Base-by-base conservation (phyloP, 2,797 vertebrate species). In the Ispidina lecontei region DNA sequence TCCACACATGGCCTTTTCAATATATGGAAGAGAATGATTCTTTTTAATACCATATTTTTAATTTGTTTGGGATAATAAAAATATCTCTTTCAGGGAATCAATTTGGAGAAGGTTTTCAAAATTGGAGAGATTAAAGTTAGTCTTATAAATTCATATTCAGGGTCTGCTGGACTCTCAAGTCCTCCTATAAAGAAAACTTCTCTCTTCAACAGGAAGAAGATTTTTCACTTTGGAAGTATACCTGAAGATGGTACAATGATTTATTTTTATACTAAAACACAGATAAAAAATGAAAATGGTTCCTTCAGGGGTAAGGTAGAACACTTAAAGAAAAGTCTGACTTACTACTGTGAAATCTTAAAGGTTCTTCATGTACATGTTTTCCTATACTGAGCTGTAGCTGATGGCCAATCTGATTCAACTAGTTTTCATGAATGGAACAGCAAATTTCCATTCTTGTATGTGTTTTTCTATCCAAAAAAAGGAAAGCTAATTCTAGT, bases 391-490 rank as follows among this genome's bases (percentile, higher is more conserved):
- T 59, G 25, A 49, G 71, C 58, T 44, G 20, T 56, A 44, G 23
- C 41, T 87, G 55, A 17, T 25, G 8, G 9, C 22, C 12, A 12
- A 3, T 55, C 60, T 59, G 44, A 46, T 47, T 35, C 31, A 35
- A n/a, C 5, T 0, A 0, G 33, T 91, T 67, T 71, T 73, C 4
- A 0, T 49, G 73, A 84, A 75, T 1, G 6, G 43, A 87, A 67
- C 18, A 62, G 28, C 18, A 67, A 70, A 64, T 76, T 91, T 84
- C 64, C 52, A n/a, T 94, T 81, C 37, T 62, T 23, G 80, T 51
- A 22, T 3, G 37, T 64, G 7, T 25, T 7, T 19, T 54, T 84
- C 79, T 90, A 60, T 31, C 16, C 26, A 3, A 29, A 63, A 76
- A 84, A 69, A 13, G 4, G 44, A 82, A 91, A 88, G 39, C 10